Evolutionary conservation across 2,888 invertebrate genomes (phyloP), one percentile per base, ranked within the genome.

Genomic region (Microdon myrmicae): DNA sequence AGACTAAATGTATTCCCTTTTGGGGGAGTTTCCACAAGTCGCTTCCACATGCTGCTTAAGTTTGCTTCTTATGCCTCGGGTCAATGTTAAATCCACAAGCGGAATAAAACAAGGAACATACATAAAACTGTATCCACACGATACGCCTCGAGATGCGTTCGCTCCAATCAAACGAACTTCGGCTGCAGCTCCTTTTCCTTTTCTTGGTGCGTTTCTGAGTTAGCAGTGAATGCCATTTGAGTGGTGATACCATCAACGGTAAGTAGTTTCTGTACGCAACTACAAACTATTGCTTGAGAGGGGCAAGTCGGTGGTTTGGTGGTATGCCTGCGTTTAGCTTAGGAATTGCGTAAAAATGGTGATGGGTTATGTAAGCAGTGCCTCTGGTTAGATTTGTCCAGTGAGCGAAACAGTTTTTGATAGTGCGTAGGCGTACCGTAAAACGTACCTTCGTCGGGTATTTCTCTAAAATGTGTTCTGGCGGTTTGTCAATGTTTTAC

Each of bases 401-500:
- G 47, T 26, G 12, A 58, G 58, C 43, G 47, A 45, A 47, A 53
- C 58, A 35, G 23, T 29, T 39, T 47, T 55, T 55, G 39, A 47
- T 25, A 28, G 35, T 64, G 64, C 64, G 64, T 64, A 64, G 64
- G 64, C 45, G 47, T 51, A 43, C 47, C 41, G 28, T 32, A 38
- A 58, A 31, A 43, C 12, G 34, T 12, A 19, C 4, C 39, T 35
- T 35, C 41, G 31, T 29, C 16, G 26, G 20, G 25, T 32, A 35
- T 37, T 47, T 53, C 22, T 20, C 14, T 28, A 10, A 47, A 64
- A 56, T 58, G 64, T 47, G 47, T 41, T 45, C 47, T 64, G 45
- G 58, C 43, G 38, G 64, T 58, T 58, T 64, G 64, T 58, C 64
- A 64, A 64, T 64, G 61, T 56, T 51, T 45, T 61, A 14, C 16